Conservation (phyloP, 92 coral and sea anemone species). For the Phenganax marumi region DNA sequence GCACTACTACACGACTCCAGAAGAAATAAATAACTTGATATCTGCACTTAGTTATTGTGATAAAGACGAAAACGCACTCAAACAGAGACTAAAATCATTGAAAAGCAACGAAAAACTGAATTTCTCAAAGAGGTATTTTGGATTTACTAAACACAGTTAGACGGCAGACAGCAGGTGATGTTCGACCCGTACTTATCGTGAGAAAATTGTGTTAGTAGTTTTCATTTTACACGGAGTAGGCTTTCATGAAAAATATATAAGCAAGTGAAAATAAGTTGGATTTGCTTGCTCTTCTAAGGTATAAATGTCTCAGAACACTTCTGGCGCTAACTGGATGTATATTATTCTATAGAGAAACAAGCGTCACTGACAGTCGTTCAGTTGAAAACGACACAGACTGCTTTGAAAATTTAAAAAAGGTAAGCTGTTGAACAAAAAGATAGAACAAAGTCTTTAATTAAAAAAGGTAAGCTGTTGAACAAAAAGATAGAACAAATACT, state of each 20-base stretch:
- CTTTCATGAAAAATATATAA: neutral
- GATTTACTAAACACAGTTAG: too few species aligned
- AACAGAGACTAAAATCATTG: conserved; percentile 52
- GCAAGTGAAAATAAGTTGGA: too few species aligned
- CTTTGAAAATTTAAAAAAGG: conserved; percentile 56
- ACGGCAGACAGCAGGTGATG: too few species aligned
- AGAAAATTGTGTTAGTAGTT: neutral
- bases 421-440: neutral
- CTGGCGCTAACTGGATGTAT: neutral
- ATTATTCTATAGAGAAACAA: neutral
- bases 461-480: conserved; percentile 48
- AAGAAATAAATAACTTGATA: conserved; percentile 57
- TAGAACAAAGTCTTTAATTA: neutral
- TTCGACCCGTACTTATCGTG: too few species aligned
- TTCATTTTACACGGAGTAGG: neutral
- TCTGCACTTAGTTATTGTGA: conserved; percentile 59
- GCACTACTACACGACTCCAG: conserved; percentile 67
- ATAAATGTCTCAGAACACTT: neutral
- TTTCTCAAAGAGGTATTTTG: neutral
- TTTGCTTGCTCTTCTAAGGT: too few species aligned
- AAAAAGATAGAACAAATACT: neutral
- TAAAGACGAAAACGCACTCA: conserved; percentile 67
- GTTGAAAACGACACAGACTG: conserved; percentile 30
- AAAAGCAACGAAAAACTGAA: conserved; percentile 26
- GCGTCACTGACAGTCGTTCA: neutral